These are phyloP conservation scores for Hirudinaria manillensis DNA, from an alignment of 2,888 invertebrate species.

Conservation along the genomic window DNA sequence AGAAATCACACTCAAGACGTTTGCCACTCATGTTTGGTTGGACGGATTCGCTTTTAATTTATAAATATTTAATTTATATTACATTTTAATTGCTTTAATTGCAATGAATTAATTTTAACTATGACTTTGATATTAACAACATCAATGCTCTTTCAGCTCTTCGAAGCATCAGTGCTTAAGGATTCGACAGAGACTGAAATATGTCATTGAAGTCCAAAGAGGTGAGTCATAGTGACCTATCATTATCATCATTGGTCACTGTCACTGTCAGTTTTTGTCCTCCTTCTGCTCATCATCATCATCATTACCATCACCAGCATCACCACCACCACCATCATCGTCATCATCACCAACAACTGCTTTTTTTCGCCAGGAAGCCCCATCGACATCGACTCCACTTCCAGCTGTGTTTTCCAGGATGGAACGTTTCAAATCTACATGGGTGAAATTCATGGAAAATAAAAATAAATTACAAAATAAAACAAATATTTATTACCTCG, in stretches of 20 bases:
- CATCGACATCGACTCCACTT: slow-evolving; percentile 26
- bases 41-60: not conserved
- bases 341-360: not conserved
- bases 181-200: slow-evolving; percentile 25
- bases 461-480: not conserved
- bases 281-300: not conserved
- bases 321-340: not conserved
- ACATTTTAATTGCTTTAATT: no score
- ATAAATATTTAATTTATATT: not conserved
- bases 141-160: slow-evolving; percentile 27
- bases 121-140: no score
- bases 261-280: not conserved
- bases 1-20: slow-evolving; percentile 10
- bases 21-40: slow-evolving; percentile 27
- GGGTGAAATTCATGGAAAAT: not conserved
- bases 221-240: slow-evolving; percentile 31
- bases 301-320: not conserved
- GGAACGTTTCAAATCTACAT: not conserved
- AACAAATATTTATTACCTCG: not conserved
- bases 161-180: slow-evolving; percentile 37
- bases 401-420: slow-evolving; percentile 27
- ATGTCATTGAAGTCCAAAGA: slow-evolving; percentile 35
- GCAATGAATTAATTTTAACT: no score
- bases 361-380: slow-evolving; percentile 18
- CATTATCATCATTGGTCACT: not conserved